A percentile compares a stretch with the other conserved stretches of the same genome.
Conservation (phyloP, 1,140 invertebrate genomes). For the Uloborus diversus region DNA sequence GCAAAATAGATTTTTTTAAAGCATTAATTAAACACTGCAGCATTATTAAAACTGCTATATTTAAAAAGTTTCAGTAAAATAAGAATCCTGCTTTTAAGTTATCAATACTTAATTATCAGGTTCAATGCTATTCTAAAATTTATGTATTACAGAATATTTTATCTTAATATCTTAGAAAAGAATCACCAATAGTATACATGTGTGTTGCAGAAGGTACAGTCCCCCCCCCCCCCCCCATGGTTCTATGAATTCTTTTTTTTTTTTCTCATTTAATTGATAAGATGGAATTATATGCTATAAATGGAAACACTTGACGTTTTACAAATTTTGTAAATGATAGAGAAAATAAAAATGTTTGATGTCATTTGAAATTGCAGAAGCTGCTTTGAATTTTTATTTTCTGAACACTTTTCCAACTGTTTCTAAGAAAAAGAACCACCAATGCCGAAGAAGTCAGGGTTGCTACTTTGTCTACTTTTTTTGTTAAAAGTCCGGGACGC, state of each 20-base stretch:
- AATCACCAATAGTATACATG: not conserved
- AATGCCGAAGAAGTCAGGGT: too few species aligned
- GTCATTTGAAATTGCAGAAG: too few species aligned
- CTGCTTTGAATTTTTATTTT: too few species aligned
- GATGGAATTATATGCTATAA: too few species aligned
- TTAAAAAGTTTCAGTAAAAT: not conserved
- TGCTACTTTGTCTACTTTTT: too few species aligned
- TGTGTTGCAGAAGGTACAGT: not conserved
- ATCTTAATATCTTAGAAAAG: too few species aligned
- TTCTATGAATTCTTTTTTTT: not conserved
- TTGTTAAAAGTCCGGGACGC: too few species aligned
- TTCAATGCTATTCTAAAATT: not conserved
- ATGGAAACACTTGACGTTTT: too few species aligned
- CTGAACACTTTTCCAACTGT: too few species aligned
- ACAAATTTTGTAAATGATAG: too few species aligned
- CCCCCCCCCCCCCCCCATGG: not conserved
- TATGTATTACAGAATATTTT: not conserved
- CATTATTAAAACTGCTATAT: not conserved
- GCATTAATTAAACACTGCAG: not conserved
- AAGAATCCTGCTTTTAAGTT: not conserved
- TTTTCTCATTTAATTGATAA: not conserved
- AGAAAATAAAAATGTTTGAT: too few species aligned
- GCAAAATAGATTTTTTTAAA: not conserved
- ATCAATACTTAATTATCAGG: not conserved
- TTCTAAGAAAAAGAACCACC: not conserved